A percentile compares a stretch with the other conserved stretches of the same genome.
These are phyloP conservation scores for Vidua chalybeata DNA, from an alignment of 2,113 vertebrate species.

Conservation along the genomic window DNA sequence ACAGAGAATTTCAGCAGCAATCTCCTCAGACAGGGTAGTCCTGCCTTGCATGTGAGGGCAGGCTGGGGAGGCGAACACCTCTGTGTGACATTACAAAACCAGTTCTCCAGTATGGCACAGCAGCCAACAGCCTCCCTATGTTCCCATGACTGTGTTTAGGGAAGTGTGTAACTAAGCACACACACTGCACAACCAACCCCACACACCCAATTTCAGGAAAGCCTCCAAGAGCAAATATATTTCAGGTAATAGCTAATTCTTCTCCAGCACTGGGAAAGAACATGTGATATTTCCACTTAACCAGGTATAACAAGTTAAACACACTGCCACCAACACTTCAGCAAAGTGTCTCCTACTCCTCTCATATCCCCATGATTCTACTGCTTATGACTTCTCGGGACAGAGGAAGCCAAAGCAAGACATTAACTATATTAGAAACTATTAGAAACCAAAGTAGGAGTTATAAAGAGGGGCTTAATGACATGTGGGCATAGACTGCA, in stretches of 20 bases:
- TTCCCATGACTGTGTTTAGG: neutral
- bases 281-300: neutral
- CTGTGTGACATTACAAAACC: neutral
- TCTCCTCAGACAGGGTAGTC: neutral
- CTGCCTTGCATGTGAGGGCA: neutral
- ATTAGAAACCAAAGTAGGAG: neutral
- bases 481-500: neutral
- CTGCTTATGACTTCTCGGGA: neutral
- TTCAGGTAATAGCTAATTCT: neutral
- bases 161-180: accelerated
- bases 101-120: neutral
- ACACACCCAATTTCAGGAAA: neutral
- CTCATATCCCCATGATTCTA: neutral
- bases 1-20: neutral
- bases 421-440: neutral
- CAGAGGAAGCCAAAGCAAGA: neutral
- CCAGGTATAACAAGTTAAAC: neutral
- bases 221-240: neutral
- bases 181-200: accelerated
- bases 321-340: neutral
- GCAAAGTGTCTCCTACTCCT: neutral
- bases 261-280: neutral
- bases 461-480: neutral
- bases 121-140: neutral
- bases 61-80: neutral